phyloP scores from a whole-genome alignment of 2,113 vertebrate genomes.

The Hipposideros armiger region DNA sequence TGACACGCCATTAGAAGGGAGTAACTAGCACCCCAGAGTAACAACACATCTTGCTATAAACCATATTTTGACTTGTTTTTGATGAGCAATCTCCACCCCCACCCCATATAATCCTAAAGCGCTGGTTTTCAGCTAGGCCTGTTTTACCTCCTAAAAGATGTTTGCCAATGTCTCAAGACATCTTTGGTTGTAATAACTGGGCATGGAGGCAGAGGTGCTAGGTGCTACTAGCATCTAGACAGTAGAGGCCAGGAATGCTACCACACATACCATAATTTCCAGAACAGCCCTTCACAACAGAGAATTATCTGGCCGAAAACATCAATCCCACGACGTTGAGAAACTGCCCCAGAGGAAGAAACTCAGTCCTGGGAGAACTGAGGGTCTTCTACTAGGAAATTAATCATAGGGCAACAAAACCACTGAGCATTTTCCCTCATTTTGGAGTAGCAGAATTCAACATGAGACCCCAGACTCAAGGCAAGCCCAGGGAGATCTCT shows the following conservation, averaged over 20 bases:
- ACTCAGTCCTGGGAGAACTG: rapidly evolving
- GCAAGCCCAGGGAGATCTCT: not conserved
- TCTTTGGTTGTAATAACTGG: not conserved
- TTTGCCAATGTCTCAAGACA: not conserved
- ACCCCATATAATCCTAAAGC: not conserved
- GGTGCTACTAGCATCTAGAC: not conserved
- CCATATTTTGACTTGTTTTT: not conserved
- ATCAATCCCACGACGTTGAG: too few species aligned
- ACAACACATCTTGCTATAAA: not conserved
- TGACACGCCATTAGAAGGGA: not conserved
- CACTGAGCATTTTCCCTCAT: not conserved
- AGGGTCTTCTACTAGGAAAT: not conserved
- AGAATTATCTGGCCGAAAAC: not conserved
- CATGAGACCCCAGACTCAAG: not conserved
- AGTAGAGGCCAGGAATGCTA: not conserved
- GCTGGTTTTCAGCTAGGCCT: not conserved
- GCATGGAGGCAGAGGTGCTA: not conserved
- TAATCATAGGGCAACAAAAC: not conserved
- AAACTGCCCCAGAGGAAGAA: not conserved
- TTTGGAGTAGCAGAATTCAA: not conserved
- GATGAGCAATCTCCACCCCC: not conserved
- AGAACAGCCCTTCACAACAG: not conserved
- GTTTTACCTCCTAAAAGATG: too few species aligned
- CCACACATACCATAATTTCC: not conserved
- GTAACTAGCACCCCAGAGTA: not conserved